Evolutionary conservation across 2,113 vertebrate genomes (phyloP).

Genomic region (Crotalus horridus): DNA sequence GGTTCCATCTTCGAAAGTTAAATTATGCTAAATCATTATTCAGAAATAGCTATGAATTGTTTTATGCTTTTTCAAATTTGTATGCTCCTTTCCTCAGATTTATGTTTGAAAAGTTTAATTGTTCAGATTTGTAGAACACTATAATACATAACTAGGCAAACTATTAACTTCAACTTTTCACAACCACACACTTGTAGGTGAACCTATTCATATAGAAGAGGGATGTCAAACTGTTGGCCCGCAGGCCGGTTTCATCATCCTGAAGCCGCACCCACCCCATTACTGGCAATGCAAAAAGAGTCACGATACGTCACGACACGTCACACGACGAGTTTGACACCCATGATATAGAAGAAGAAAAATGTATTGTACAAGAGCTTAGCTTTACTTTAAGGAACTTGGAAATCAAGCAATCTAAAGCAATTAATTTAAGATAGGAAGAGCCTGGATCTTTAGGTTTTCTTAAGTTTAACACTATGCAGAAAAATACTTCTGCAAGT

Average conservation of each 20-base stretch:
- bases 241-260: no score
- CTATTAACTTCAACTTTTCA: constrained; percentile 59
- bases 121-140: constrained; percentile 57
- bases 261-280: no score
- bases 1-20: constrained; percentile 30
- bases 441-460: not conserved
- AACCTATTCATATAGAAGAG: not conserved
- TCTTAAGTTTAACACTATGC: not conserved
- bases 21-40: constrained; percentile 49
- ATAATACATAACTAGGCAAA: constrained; percentile 54
- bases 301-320: no score
- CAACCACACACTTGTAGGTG: constrained; percentile 43
- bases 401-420: constrained; percentile 30
- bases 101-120: constrained; percentile 43
- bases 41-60: constrained; percentile 18
- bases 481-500: constrained; percentile 18
- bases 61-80: not conserved
- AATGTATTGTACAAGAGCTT: constrained; percentile 41
- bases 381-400: constrained; percentile 28
- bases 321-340: no score
- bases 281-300: no score
- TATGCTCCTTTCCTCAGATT: constrained; percentile 43
- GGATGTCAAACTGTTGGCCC: no score
- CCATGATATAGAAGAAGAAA: not conserved
- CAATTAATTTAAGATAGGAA: not conserved